A percentile compares a stretch with the other conserved stretches of the same genome.
Evolutionary conservation across 2,113 vertebrate genomes (phyloP).

Genomic region (Aptenodytes patagonicus): DNA sequence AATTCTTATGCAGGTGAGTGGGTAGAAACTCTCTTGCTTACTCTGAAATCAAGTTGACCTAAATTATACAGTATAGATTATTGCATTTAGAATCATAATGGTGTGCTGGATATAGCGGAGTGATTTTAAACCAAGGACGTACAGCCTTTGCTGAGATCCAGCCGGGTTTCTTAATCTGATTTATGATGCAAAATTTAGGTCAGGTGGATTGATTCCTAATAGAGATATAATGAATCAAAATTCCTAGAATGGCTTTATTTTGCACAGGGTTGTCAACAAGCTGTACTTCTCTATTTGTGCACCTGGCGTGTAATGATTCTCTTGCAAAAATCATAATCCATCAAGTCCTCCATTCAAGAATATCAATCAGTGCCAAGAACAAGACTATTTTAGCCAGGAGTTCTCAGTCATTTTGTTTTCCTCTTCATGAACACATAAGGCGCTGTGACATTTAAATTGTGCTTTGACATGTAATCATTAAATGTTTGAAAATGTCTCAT

Average conservation of each 20-base stretch:
- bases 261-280: slow-evolving; percentile 60
- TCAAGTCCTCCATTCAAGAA: slow-evolving; percentile 64
- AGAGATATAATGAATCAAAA: slow-evolving; percentile 73
- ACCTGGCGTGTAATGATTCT: slow-evolving; percentile 70
- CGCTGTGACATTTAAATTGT: slow-evolving; percentile 74
- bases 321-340: slow-evolving; percentile 75
- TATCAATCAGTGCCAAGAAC: slow-evolving; percentile 72
- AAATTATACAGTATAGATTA: slow-evolving; percentile 51
- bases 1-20: neutral
- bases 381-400: slow-evolving; percentile 58
- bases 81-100: slow-evolving; percentile 46
- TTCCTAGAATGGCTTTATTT: slow-evolving; percentile 64
- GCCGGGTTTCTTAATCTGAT: slow-evolving; percentile 17
- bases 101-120: neutral
- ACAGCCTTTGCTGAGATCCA: slow-evolving; percentile 30
- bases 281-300: slow-evolving; percentile 67
- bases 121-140: slow-evolving; percentile 46
- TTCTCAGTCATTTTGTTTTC: slow-evolving; percentile 72
- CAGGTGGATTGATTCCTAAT: slow-evolving; percentile 64
- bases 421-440: slow-evolving; percentile 34
- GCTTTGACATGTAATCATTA: slow-evolving; percentile 80
- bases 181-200: slow-evolving; percentile 65
- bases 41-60: neutral
- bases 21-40: neutral
- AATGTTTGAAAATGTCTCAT: slow-evolving; percentile 72